phyloP scores from a whole-genome alignment of 1,140 invertebrate species.

The Zaprionus nigranus region DNA sequence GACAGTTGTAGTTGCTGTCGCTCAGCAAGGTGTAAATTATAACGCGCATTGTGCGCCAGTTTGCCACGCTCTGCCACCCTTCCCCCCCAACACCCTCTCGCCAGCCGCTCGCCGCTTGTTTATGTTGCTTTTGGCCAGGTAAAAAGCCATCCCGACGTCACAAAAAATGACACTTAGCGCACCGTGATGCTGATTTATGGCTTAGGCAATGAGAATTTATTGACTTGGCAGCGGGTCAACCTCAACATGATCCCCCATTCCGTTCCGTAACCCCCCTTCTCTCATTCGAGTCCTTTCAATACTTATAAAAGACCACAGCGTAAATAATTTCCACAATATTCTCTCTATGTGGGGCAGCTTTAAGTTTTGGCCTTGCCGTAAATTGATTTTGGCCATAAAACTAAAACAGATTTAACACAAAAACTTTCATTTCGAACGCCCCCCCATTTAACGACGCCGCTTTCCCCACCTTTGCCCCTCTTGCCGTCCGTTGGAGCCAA shows the following conservation, averaged over 20 bases:
- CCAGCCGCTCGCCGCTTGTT: constrained; percentile 36
- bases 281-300: background rate
- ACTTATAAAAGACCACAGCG: constrained; percentile 2
- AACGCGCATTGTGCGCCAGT: constrained; percentile 68
- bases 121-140: constrained; percentile 66
- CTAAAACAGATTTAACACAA: constrained; percentile 38
- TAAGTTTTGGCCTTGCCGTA: constrained; percentile 40
- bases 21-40: constrained; percentile 76
- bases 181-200: constrained; percentile 81
- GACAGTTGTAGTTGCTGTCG: constrained; percentile 71
- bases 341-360: constrained; percentile 49
- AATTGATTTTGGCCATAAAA: constrained; percentile 69
- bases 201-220: constrained; percentile 82
- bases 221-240: constrained; percentile 77
- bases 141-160: constrained; percentile 76
- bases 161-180: constrained; percentile 83
- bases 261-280: background rate
- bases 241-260: constrained; percentile 38
- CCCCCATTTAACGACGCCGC: background rate
- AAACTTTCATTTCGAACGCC: constrained; percentile 51
- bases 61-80: constrained; percentile 48
- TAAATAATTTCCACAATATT: constrained; percentile 10
- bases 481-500: background rate
- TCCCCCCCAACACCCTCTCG: background rate
- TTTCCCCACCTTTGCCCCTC: too few relatives aligned